phyloP scores from a whole-genome alignment of 2,888 invertebrate species.

The Ypsolopha scabrella region DNA sequence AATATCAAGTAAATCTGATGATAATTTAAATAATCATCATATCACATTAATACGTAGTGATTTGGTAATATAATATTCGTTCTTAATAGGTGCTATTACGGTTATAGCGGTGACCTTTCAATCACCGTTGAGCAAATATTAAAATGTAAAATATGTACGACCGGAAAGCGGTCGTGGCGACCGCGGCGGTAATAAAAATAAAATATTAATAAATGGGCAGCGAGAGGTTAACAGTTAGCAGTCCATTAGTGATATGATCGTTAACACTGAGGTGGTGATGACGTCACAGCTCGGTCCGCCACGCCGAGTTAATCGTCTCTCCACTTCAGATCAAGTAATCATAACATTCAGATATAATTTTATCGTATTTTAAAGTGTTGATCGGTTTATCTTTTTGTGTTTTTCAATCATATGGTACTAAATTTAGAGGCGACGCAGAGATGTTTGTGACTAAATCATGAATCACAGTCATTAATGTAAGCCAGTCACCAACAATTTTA shows the following conservation, averaged over 20 bases:
- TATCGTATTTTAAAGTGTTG: neutral
- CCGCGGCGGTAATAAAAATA: constrained; percentile 49
- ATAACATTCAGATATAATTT: neutral
- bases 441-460: too few relatives aligned
- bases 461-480: too few relatives aligned
- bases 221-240: constrained; percentile 53
- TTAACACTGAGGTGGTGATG: constrained; percentile 19
- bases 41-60: constrained; percentile 17
- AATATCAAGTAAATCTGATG: neutral
- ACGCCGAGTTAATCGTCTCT: neutral
- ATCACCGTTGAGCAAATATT: constrained; percentile 49
- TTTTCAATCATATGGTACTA: too few relatives aligned
- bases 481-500: too few relatives aligned
- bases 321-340: neutral
- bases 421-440: too few relatives aligned
- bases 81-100: constrained; percentile 28
- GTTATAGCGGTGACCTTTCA: constrained; percentile 43
- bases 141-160: constrained; percentile 42
- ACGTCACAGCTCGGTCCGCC: neutral
- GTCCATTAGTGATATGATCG: constrained; percentile 46
- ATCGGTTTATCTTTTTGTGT: too few relatives aligned
- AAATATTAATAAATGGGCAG: constrained; percentile 59
- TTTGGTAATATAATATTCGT: constrained; percentile 34
- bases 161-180: constrained; percentile 57
- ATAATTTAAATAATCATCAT: neutral